Base-by-base conservation (phyloP, 2,113 vertebrate genomes). In the Rhodinocichla rosea region DNA sequence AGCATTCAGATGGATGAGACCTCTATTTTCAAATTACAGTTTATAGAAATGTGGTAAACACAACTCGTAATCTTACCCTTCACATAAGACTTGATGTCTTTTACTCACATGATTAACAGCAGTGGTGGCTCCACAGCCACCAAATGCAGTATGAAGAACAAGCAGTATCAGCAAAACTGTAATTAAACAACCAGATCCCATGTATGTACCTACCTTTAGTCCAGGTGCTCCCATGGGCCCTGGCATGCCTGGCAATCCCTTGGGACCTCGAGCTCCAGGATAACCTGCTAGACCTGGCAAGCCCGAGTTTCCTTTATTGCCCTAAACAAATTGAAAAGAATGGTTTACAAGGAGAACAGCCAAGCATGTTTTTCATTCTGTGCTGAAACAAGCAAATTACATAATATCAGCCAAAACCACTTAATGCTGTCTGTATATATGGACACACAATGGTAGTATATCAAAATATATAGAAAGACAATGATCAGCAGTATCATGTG, bases 151-250 rank as follows among this genome's bases (percentile, higher is more conserved):
- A 53, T 20, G 57, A 47, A 67, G 64, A 80, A 69, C 21, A 70
- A 83, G 15, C 16, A 79, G 10, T 20, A 63, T 45, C 59, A 82
- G 24, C 19, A 92, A 57, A 30, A 20, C 11, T 37, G 37, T 35
- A 55, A 9, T 45, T 37, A 26, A 82, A 45, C 22, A 56, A 53
- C 11, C 79, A 82, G 67, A 67, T n/a, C 3, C 20, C 21, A 26
- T 9, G 10, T 26, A 9, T 59, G 32, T 96, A 99, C 99, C 99
- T 99, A 99, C 99, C 99, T 99, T 99, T 70, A 96, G 97, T 90
- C 99, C 99, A 5, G 96, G 96, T 10, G 92, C 92, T 82, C 99
- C 99, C 67, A 69, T 97, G 81, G 98, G 98, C 94, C 99, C 99
- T 95, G 97, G 95, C 32, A 83, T 90, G 74, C 99, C 99, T 92